Evolutionary conservation across 2,888 invertebrate species (phyloP).

Genomic region (Ophion slaviceki): DNA sequence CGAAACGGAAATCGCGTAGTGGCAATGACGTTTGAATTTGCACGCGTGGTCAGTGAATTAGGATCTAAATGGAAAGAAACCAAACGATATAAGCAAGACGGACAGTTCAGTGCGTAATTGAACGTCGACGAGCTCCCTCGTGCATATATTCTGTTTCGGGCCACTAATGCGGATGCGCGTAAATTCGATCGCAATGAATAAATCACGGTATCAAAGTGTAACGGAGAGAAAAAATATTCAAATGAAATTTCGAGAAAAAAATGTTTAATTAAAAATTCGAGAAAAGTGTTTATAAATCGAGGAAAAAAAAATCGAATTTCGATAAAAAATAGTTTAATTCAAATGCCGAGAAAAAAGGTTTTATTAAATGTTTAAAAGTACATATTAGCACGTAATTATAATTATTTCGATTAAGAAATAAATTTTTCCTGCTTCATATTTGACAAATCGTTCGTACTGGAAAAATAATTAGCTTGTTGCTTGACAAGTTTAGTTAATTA

Average conservation of each 20-base stretch:
- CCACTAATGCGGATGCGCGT: not conserved
- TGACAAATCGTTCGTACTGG: too few species aligned
- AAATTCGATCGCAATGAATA: conserved; percentile 1
- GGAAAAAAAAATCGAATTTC: not conserved
- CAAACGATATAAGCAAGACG: conserved; percentile 45
- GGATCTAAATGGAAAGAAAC: conserved; percentile 32
- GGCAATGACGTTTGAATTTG: not conserved
- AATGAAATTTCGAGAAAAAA: not conserved
- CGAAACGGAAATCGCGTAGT: not conserved
- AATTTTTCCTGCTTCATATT: too few species aligned
- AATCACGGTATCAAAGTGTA: not conserved
- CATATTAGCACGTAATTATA: too few species aligned
- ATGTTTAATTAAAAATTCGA: not conserved
- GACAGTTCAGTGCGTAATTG: conserved; percentile 70
- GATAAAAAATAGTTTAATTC: not conserved
- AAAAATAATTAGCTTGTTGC: too few species aligned
- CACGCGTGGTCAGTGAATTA: conserved; percentile 18
- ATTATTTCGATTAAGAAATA: too few species aligned
- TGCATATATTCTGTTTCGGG: conserved; percentile 15
- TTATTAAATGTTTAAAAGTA: too few species aligned
- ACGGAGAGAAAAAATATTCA: too few species aligned
- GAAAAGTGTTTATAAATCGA: not conserved
- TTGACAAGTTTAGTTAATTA: too few species aligned
- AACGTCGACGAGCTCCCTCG: conserved; percentile 66
- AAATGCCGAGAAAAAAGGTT: not conserved